phyloP scores from a whole-genome alignment of 2,888 invertebrate species.

The Epicampocera succincta region DNA sequence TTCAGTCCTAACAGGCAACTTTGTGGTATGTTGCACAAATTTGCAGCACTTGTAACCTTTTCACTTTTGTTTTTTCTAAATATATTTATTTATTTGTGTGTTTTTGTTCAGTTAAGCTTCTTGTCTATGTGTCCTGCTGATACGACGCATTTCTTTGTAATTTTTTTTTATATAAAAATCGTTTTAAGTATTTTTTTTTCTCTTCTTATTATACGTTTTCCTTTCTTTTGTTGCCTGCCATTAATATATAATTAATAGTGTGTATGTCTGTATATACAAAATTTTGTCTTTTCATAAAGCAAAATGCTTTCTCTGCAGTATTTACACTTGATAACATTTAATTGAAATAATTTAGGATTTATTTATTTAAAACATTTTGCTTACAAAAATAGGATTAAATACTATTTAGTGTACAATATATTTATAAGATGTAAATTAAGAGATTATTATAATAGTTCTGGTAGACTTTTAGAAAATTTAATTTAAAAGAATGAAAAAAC shows the following conservation, averaged over 20 bases:
- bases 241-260: not conserved
- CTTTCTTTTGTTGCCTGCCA: not conserved
- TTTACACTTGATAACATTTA: constrained; percentile 57
- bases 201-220: not conserved
- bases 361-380: not conserved
- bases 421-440: too few relatives aligned
- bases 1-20: too few relatives aligned
- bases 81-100: not conserved
- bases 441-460: too few relatives aligned
- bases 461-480: too few relatives aligned
- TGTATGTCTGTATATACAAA: constrained; percentile 33
- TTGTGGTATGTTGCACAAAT: too few relatives aligned
- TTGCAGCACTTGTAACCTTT: not conserved
- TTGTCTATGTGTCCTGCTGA: not conserved
- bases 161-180: constrained; percentile 13
- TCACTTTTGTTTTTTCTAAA: not conserved
- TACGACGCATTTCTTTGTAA: not conserved
- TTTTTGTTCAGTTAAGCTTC: constrained; percentile 34
- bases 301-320: constrained; percentile 37
- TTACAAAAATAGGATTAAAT: not conserved
- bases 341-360: constrained; percentile 36
- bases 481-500: too few relatives aligned
- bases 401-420: too few relatives aligned
- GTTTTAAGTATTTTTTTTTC: not conserved
- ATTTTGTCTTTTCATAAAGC: not conserved